Conservation (phyloP, 2,113 vertebrate species). For the Stomatorhinus ivindoensis region DNA sequence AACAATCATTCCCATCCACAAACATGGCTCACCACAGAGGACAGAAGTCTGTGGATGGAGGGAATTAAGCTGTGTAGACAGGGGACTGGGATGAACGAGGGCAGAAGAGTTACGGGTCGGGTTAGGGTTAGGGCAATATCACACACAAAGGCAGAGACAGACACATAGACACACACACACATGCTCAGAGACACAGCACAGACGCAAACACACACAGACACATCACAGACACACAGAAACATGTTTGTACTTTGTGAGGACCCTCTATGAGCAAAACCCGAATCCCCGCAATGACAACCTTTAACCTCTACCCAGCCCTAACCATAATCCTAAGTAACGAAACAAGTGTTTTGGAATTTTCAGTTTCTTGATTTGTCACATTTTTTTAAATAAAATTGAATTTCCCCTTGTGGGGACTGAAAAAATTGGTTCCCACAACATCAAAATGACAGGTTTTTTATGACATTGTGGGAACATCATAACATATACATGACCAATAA, state of each 20-base stretch:
- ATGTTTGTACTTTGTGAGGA: neutral
- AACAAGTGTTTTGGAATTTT: neutral
- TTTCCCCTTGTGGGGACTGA: neutral
- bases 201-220: neutral
- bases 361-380: neutral
- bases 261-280: neutral
- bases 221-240: neutral
- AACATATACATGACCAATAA: neutral
- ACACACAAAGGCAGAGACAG: too few species aligned
- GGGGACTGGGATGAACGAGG: neutral
- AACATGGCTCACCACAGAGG: neutral
- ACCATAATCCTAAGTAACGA: neutral
- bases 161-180: neutral
- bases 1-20: slow-evolving; percentile 12
- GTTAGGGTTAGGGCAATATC: neutral
- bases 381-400: neutral
- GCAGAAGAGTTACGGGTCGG: too few species aligned
- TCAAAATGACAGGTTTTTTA: neutral
- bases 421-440: neutral
- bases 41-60: neutral
- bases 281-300: neutral
- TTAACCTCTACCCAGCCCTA: neutral
- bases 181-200: too few species aligned
- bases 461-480: neutral
- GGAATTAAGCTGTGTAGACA: neutral